Base-by-base conservation (phyloP, 2,888 invertebrate species). In the Spodoptera exigua region DNA sequence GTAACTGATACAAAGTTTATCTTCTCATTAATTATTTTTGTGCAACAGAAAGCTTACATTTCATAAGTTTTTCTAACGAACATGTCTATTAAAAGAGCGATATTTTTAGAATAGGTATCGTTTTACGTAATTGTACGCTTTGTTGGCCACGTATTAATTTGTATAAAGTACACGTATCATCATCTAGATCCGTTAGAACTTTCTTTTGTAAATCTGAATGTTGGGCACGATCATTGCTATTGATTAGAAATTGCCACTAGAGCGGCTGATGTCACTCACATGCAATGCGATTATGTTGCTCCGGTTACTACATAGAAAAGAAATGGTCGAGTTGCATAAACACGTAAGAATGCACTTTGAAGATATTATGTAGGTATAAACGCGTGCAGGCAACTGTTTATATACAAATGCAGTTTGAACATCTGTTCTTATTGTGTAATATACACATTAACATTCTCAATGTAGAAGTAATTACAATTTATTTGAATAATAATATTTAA, bases 231-330 rank as follows among this genome's bases (percentile, higher is more conserved):
- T 74, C 63, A 64, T 47, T 70, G 56, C 64, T 74, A 85, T 87
- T 87, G 89, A 89, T 91, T 91, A 91, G 91, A 91, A 91, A 91
- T 84, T 88, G 86, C 83, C 78, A 78, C 84, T 80, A 68, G 61
- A 70, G 71, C 68, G 74, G 77, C 81, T 90, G 89, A 90, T 89
- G 90, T 91, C 90, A 90, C 77, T 79, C 47, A 49, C 47, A 63
- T 69, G 71, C 75, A 73, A 77, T 79, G 77, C 68, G 64, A 71
- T 76, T 74, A 74, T 70, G 48, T 59, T 71, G 55, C 66, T 60
- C 56, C 13, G 45, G 54, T 74, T 70, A 74, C 73, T 67, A 51
- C 73, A 74, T 45, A 51, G 9, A 41, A 63, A 73, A 56, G 35
- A 70, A 69, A 70, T 70, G 63, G 34, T 40, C 46, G 45, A 37